Evolutionary conservation across 2,888 invertebrate genomes (phyloP), one percentile per base, ranked within the genome.

Genomic region (Amiota communis): DNA sequence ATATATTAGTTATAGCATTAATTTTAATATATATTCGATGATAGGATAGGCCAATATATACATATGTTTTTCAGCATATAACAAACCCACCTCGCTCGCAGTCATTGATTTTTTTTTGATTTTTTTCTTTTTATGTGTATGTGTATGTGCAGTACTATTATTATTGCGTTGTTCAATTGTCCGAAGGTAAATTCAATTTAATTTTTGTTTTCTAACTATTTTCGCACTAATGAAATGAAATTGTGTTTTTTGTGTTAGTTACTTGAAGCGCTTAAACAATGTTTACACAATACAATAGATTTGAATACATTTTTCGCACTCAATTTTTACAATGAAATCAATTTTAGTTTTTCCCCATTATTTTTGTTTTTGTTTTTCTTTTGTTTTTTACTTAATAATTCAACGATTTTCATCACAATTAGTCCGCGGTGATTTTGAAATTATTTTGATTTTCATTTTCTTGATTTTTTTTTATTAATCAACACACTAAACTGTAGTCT

Each of bases 221-320:
- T 23, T 61, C 23, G 17, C 61, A 12, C 61, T 61, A 13, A 23
- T 3, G 23, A 11, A 13, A 63, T 63, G 36, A 63, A 63, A 10
- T 9, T 36, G 36, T 13, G 53, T 51, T 51, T 12, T 51, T 12
- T 23, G n/a, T n/a, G n/a, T n/a, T 36, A 36, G 36, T 36, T 36
- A 36, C n/a, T 20, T 59, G 17, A 59, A 20, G 17, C 23, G 23
- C 77, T 72, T 72, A 75, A 61, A 71, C 75, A 49, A 49, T 71
- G 61, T 59, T 72, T 75, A 71, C 71, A 63, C 56, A 65, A 69
- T 69, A 72, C 75, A 64, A 49, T 46, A 53, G 13, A 48, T 67
- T 51, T 47, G 67, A 9, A 67, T 17, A 53, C 13, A 51, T 51
- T 51, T 53, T 68, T 68, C 53, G 51, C 67, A 48, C 12, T 47